Base-by-base conservation (phyloP, 2,888 invertebrate genomes). In the Notodromas monacha region DNA sequence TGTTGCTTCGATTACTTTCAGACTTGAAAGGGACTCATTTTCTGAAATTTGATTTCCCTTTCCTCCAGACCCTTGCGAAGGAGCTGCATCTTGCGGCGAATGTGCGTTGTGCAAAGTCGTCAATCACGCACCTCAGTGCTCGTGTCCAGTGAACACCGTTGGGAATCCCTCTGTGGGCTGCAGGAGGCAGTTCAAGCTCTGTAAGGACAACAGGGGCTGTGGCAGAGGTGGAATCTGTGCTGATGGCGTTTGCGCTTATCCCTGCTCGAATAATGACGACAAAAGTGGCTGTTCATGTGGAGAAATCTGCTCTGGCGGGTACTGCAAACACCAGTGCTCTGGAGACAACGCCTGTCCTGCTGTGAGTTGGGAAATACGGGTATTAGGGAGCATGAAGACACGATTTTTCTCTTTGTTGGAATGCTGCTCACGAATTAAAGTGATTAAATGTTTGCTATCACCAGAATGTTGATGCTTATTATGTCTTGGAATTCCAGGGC, bases 261-360 rank as follows among this genome's bases (percentile, higher is more conserved):
- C 59, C 15, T 81, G 81, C 42, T 49, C 55, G 29, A 46, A 51
- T 4, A 56, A 61, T 33, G 54, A 55, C 3, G n/a, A n/a, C n/a
- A n/a, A n/a, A n/a, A n/a, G n/a, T n/a, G 65, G 73, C 29, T 81
- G 81, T 42, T 54, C 63, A 8, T 77, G 77, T 41, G 76, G 76
- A 16, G 74, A 77, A 49, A 56, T 60, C 36, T 79, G 79, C 45
- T 53, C 57, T 2, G 52, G 57, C 11, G 66, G 66, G 26, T 65
- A 64, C 40, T 77, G 77, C 45, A 57, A 68, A 38, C 55, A 63
- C 30, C 57, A 61, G 41, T 77, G 77, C 43, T 60, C 63, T 12
- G 45, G 57, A 3, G 58, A 60, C 41, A 41, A 43, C 36, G 59
- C 62, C 40, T 79, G 79, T 40, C 49, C 51, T 4, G 51, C 55